phyloP scores from a whole-genome alignment of 2,113 vertebrate species.

The Gymnobelideus leadbeateri region DNA sequence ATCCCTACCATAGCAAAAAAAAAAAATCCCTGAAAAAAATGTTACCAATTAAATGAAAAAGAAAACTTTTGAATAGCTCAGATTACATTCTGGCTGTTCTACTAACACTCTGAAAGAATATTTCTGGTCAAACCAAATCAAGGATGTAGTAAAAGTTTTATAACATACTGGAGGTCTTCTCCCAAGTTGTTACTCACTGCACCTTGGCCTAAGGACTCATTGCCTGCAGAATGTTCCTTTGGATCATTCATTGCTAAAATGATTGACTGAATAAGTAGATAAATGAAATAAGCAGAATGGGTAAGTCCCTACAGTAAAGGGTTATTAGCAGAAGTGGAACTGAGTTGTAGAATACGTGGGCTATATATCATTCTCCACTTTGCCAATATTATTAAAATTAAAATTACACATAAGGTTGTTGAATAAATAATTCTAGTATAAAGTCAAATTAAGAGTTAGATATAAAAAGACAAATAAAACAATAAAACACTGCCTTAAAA shows the following conservation, averaged over 20 bases:
- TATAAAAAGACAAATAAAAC: slow-evolving; percentile 52
- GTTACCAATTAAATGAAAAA: slow-evolving; percentile 1
- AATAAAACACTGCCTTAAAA: neutral
- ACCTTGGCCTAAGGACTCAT: neutral
- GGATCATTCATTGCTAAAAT: neutral
- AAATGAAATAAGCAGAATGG: neutral
- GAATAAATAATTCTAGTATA: neutral
- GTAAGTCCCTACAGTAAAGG: neutral
- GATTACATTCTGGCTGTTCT: neutral
- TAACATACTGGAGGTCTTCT: neutral
- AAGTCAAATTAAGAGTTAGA: neutral
- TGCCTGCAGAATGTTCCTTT: neutral
- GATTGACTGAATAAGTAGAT: neutral
- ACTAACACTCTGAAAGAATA: slow-evolving; percentile 23
- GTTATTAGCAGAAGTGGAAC: neutral
- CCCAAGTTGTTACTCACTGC: neutral
- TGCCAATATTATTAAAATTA: neutral
- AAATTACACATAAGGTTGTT: neutral
- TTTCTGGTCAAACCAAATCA: slow-evolving; percentile 16
- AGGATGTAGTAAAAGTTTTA: slow-evolving; percentile 35
- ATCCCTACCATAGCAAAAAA: too few species aligned
- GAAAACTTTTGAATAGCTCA: slow-evolving; percentile 28
- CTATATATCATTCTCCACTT: neutral
- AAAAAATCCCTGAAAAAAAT: slow-evolving; percentile 14
- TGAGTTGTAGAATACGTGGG: neutral